Evolutionary conservation across 2,888 invertebrate species (phyloP), one percentile per base, ranked within the genome.

Genomic region (Psylliodes chrysocephalus): DNA sequence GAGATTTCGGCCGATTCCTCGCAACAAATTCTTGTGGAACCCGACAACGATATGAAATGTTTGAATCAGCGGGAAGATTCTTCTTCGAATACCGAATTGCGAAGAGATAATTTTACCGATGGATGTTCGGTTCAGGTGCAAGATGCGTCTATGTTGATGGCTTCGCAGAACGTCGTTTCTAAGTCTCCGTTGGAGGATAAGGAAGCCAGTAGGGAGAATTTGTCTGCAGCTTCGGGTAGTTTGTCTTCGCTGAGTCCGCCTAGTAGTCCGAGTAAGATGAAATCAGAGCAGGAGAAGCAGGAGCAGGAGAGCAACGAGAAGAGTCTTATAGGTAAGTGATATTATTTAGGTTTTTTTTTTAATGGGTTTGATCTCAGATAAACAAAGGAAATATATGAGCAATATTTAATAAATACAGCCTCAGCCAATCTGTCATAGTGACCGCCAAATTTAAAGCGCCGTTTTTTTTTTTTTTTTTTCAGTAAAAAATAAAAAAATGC

Each of bases 251-350:
- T 82, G 15, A 82, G 83, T 72, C 82, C 82, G 30, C 82, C 82
- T 0, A 82, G 81, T 57, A 83, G 83, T 72, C 82, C 86, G 1
- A 77, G 78, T 56, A 77, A 75, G 62, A 53, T 78, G 35, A 79
- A 75, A 67, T 79, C 79, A 17, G 82, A 81, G 64, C 77, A 79
- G 65, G 82, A 82, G 70, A 87, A 87, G 71, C 86, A 87, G 74
- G 86, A 87, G 71, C 83, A 85, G 53, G 86, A 87, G 75, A 82
- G 83, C 61, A 86, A 85, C 60, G 86, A 86, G 77, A 87, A 87
- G 76, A 82, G 74, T 1, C 35, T 69, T 64, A 72, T 67, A 65
- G 76, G 78, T 78, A 61, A 74, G 74, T 57, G 54, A n/a, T n/a
- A n/a, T n/a, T n/a, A n/a, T n/a, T n/a, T n/a, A n/a, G n/a, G 44